Base-by-base conservation (phyloP, 2,888 invertebrate genomes). In the Heteromurus nitidus region DNA sequence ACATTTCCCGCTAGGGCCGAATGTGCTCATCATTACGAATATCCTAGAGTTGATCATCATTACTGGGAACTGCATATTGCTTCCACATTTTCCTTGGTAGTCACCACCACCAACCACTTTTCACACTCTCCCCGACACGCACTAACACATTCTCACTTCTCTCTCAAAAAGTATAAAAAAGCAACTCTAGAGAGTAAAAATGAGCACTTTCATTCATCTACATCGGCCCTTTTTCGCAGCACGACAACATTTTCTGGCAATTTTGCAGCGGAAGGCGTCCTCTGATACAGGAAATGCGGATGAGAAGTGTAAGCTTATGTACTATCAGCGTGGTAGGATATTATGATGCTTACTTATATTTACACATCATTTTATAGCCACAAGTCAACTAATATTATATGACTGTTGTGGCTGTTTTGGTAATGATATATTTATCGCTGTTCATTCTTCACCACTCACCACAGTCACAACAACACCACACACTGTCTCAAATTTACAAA, bases 191-290 rank as follows among this genome's bases (percentile, higher is more conserved):
- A 9, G 24, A 11, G 55, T 5, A 5, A 11, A 11, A 55, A 55
- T 55, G 26, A 55, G 24, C 22, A 22, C 55, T 9, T 28, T 2
- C 26, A 13, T 44, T n/a, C n/a, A 68, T 24, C 11, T 9, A 24
- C 16, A 1, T 26, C 28, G 16, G 16, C n/a, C n/a, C n/a, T n/a
- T 58, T 24, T 36, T 42, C 42, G 36, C 58, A 53, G 50, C 30
- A 68, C 20, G 50, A 20, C 3, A 50, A 1, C 55, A 58, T 70
- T 11, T 30, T 20, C n/a, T 55, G 22, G 20, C 55, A 55, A 36
- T 30, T 53, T n/a, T n/a, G 30, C 16, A 58, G 42, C 70, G 70
- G 58, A 70, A 70, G 55, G 36, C 31, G 44, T 31, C 11, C n/a
- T 53, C 13, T 22, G 53, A 28, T 31, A 58, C 42, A 26, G 70